Conservation (phyloP, 2,797 vertebrate genomes). For the Etheostoma perlongum region DNA sequence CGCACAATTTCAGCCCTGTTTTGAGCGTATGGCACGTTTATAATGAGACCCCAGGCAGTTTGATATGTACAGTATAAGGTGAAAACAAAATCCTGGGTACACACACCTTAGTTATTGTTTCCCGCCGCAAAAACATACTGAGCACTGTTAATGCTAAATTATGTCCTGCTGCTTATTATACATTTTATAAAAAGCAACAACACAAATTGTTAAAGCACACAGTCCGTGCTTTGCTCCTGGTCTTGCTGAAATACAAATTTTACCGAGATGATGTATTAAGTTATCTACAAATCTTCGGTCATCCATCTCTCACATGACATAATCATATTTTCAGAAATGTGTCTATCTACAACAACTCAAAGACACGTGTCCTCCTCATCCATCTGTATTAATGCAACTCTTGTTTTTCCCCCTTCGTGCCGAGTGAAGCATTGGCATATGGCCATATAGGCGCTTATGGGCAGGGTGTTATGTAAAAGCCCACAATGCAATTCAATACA, state of each 20-base stretch:
- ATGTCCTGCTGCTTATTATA: not conserved
- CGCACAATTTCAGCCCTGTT: too few species aligned
- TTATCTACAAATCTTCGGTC: not conserved
- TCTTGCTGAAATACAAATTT: not conserved
- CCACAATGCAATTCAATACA: conserved; percentile 6
- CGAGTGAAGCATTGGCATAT: not conserved
- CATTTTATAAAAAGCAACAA: not conserved
- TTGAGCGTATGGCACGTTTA: too few species aligned
- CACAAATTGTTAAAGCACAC: not conserved
- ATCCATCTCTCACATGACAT: not conserved
- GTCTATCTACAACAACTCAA: not conserved
- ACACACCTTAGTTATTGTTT: not conserved
- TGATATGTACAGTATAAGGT: not conserved
- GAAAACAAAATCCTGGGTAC: too few species aligned
- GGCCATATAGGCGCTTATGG: conserved; percentile 5
- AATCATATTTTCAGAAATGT: not conserved
- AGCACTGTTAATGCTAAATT: not conserved
- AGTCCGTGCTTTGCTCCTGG: not conserved
- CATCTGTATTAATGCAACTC: not conserved
- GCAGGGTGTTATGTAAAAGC: conserved; percentile 5
- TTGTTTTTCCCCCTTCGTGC: rapidly evolving
- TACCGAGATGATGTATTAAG: too few species aligned
- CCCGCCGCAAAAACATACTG: not conserved
- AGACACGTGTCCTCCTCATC: not conserved
- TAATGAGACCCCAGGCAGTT: too few species aligned